A percentile compares a stretch with the other conserved stretches of the same genome.
Evolutionary conservation across 2,888 invertebrate genomes (phyloP).

Genomic region (Actias luna): DNA sequence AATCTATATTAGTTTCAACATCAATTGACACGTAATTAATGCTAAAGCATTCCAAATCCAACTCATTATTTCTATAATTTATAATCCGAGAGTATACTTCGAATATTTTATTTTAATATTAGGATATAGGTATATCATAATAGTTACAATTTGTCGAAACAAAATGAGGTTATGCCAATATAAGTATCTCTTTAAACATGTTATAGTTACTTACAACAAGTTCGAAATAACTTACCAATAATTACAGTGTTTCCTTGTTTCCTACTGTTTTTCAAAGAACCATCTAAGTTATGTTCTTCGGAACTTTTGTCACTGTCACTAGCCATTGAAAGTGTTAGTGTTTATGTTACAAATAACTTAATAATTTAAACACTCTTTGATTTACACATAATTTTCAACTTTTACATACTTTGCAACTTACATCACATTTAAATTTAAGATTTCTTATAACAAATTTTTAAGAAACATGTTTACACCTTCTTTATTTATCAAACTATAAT

Average conservation of each 20-base stretch:
- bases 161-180: background rate
- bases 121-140: background rate
- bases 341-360: constrained; percentile 1
- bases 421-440: background rate
- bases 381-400: background rate
- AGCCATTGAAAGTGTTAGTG: constrained; percentile 71
- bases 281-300: constrained; percentile 72
- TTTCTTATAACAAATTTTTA: constrained; percentile 9
- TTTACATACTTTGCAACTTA: background rate
- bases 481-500: constrained; percentile 23
- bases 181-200: background rate
- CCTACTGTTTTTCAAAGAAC: constrained; percentile 64
- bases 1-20: too few relatives aligned
- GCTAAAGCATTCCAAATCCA: background rate
- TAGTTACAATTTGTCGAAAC: background rate
- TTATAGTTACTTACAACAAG: constrained; percentile 29
- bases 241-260: constrained; percentile 59
- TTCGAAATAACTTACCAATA: constrained; percentile 60
- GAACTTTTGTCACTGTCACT: constrained; percentile 79
- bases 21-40: too few relatives aligned
- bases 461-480: constrained; percentile 68
- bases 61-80: background rate
- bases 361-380: background rate
- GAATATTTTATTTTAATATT: background rate
- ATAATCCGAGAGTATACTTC: background rate